Percentiles rank a stretch among this genome's conserved stretches.
These are phyloP conservation scores for Enteromius afrohamiltoni DNA, from an alignment of 2,797 vertebrate species.

Conservation along the genomic window DNA sequence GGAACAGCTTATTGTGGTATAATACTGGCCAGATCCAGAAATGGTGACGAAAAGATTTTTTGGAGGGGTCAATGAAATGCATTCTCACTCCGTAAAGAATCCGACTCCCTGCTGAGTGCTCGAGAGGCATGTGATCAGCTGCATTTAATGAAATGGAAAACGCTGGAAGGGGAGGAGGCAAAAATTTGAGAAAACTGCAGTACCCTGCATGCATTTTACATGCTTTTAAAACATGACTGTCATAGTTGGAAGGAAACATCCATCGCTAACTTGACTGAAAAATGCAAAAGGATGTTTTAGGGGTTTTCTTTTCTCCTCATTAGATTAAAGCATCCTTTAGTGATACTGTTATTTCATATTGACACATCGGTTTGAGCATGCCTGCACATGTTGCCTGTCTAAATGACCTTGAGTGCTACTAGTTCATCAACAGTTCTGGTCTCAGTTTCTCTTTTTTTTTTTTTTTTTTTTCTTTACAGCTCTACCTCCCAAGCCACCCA, in stretches of 20 bases:
- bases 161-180: slow-evolving; percentile 53
- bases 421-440: slow-evolving; percentile 47
- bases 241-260: background rate
- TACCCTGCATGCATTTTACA: slow-evolving; percentile 56
- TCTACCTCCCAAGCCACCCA: slow-evolving; percentile 97
- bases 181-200: slow-evolving; percentile 53
- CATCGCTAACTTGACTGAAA: slow-evolving; percentile 1
- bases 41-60: slow-evolving; percentile 56
- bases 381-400: slow-evolving; percentile 40
- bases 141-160: slow-evolving; percentile 68
- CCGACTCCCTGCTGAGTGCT: slow-evolving; percentile 60
- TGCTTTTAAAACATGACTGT: slow-evolving; percentile 41
- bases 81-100: slow-evolving; percentile 71
- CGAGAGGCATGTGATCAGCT: slow-evolving; percentile 56
- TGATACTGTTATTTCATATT: background rate
- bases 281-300: background rate
- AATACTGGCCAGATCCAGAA: slow-evolving; percentile 24
- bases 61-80: slow-evolving; percentile 66
- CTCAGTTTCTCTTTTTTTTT: slow-evolving; percentile 41
- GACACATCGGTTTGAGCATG: slow-evolving; percentile 17
- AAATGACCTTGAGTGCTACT: slow-evolving; percentile 45
- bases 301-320: background rate
- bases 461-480: slow-evolving; percentile 73
- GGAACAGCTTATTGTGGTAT: background rate
- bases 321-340: background rate